Evolutionary conservation across 2,888 invertebrate species (phyloP), one percentile per base, ranked within the genome.

Genomic region (Synergus gifuensis): DNA sequence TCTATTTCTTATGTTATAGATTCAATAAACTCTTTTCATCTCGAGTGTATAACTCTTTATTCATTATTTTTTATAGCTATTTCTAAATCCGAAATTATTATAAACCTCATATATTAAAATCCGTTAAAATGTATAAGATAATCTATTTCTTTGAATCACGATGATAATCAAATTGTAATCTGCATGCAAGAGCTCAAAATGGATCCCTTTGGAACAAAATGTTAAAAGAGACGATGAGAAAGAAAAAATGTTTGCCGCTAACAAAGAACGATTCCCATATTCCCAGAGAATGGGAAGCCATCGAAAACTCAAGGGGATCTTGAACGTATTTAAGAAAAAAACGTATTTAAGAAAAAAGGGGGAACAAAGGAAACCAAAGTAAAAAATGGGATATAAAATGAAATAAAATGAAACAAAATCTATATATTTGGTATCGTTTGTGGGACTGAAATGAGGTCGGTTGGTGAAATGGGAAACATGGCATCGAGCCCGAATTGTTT

Each of bases 401-500:
- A n/a, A 54, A 40, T 14, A 36, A 49, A 63, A n/a, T n/a, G 44
- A 12, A 62, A 44, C 14, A 36, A 77, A n/a, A 60, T 16, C 36
- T 9, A 18, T 63, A 18, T 22, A 49, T 22, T 49, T 77, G 62
- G 42, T 66, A 54, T 66, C 46, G 14, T 78, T 62, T 62, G 77
- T 22, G 77, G 36, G 76, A 28, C 36, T 28, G 28, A 11, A 49
- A 60, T 66, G 64, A 36, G 67, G 76, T 44, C 54, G 64, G 76
- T 78, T 76, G 64, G 63, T 62, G 46, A 66, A 76, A 69, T 58
- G 36, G 46, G 69, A 76, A 80, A 76, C 79, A 80, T 66, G 84
- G 81, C 81, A 81, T 79, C 79, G 81, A 78, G 78, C 73, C 80
- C 78, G 78, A 69, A 84, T 85, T 83, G 83, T 85, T 88, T 88